Evolutionary conservation across 2,888 invertebrate species (phyloP), one percentile per base, ranked within the genome.

Genomic region (Ceramica pisi): DNA sequence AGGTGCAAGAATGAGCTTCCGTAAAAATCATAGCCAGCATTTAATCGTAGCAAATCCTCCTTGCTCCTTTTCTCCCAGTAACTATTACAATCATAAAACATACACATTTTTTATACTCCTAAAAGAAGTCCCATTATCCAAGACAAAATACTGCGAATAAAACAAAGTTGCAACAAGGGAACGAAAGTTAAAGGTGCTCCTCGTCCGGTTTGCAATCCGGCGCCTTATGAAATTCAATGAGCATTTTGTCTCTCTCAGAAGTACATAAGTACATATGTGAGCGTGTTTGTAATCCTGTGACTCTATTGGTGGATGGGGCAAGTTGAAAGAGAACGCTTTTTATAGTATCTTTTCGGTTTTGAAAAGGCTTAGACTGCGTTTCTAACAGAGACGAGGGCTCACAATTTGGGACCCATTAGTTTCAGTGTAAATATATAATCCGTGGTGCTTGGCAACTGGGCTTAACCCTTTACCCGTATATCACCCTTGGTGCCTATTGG

Each of bases 161-260:
- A 84, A 84, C 64, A 80, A 80, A 75, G 70, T 82, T 78, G 56
- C 77, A 78, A 67, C 71, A 66, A 75, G 67, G 66, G 12, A 69
- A 57, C 70, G 46, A 8, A 68, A 75, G 82, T 62, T 67, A 61
- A 72, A 83, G 67, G 77, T 80, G 72, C 64, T 66, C 77, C 77
- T 72, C 75, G 84, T 81, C 82, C 82, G 75, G 77, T 69, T 72
- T 75, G 82, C 86, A 86, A 88, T 86, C 88, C 84, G 59, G 83
- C 8, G 67, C 87, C 92, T 91, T 92, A 93, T 93, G 93, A 93
- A 93, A 93, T 93, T 93, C 93, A 93, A 93, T 92, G 93, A 93
- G 92, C 92, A 90, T 90, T 92, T 92, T 93, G 93, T 92, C 90
- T 90, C 86, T 84, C 86, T 83, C 78, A 69, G 76, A 75, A 80